Evolutionary conservation across 2,888 invertebrate genomes (phyloP), one percentile per base, ranked within the genome.

Genomic region (Anoplius nigerrimus): DNA sequence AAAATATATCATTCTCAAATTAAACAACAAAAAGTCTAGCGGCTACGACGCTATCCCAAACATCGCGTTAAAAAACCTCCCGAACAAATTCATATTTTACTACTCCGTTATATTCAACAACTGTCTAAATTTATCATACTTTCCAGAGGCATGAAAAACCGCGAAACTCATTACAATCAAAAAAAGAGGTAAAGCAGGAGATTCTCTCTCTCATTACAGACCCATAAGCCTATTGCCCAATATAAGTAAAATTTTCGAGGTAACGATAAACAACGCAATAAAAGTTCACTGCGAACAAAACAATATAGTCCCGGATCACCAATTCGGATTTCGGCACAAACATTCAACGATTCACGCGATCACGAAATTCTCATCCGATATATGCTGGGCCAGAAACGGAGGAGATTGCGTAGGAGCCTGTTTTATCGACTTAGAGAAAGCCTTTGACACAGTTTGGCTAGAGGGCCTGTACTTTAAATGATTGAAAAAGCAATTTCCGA

Each of bases 301-400:
- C 15, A 59, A 59, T n/a, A 56, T 51, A 16, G 56, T 69, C 2
- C 62, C 64, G 0, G 52, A 53, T 0, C 45, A 46, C 2, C 65
- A 69, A 48, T 69, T 66, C 11, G 69, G 61, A 0, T 65, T 69
- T 24, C 16, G 46, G 16, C 21, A 48, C 1, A 13, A 45, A 4
- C 66, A 56, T n/a, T 62, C 56, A 16, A 45, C 56, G 5, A 22
- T 46, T 15, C 21, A 54, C 15, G 51, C 48, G 2, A 55, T 52
- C 0, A 53, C 24, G 8, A 61, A 61, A 34, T 22, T 51, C 11
- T 5, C 27, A 65, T 2, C 64, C 56, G 15, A 66, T 57, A 0
- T 67, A 11, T 11, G 1, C 1, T 34, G 11, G 34, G 11, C 34
- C 1, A 1, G 6, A 11, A 34, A 6, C 11, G 11, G 11, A 11